Conservation (phyloP, 2,113 vertebrate species). For the Pygoscelis antarcticus region DNA sequence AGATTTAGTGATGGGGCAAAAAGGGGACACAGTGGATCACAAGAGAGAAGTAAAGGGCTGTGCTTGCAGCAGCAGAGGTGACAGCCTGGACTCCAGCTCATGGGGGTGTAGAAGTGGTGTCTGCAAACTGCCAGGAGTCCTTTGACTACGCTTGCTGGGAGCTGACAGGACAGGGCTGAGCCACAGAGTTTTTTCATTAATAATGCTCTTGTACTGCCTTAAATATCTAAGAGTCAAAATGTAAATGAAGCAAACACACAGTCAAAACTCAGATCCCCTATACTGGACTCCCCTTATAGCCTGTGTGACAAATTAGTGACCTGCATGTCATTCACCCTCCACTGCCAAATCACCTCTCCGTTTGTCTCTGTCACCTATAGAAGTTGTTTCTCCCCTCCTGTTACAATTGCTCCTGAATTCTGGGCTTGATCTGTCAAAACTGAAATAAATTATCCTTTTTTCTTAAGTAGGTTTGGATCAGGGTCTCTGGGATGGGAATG, state of each 20-base stretch:
- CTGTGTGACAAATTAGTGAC: not conserved
- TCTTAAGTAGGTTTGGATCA: not conserved
- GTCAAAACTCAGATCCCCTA: not conserved
- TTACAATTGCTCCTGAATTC: not conserved
- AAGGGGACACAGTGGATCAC: not conserved
- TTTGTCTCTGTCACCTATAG: rapidly evolving
- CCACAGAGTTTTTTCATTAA: not conserved
- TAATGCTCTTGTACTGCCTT: not conserved
- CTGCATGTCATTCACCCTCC: not conserved
- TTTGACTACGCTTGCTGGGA: not conserved
- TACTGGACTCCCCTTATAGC: not conserved
- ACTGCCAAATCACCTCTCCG: rapidly evolving
- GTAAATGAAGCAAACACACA: not conserved
- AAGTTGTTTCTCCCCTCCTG: not conserved
- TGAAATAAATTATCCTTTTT: not conserved
- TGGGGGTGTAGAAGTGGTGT: not conserved
- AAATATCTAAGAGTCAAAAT: not conserved
- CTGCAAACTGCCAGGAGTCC: not conserved
- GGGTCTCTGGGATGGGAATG: not conserved
- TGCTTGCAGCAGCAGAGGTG: not conserved
- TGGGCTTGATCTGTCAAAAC: not conserved
- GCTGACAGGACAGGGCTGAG: not conserved
- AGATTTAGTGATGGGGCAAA: not conserved
- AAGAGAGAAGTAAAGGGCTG: not conserved
- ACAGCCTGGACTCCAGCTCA: not conserved